A percentile compares a stretch with the other conserved stretches of the same genome.
Evolutionary conservation across 2,113 vertebrate genomes (phyloP).

Genomic region (Rhegmatorhina hoffmannsi): DNA sequence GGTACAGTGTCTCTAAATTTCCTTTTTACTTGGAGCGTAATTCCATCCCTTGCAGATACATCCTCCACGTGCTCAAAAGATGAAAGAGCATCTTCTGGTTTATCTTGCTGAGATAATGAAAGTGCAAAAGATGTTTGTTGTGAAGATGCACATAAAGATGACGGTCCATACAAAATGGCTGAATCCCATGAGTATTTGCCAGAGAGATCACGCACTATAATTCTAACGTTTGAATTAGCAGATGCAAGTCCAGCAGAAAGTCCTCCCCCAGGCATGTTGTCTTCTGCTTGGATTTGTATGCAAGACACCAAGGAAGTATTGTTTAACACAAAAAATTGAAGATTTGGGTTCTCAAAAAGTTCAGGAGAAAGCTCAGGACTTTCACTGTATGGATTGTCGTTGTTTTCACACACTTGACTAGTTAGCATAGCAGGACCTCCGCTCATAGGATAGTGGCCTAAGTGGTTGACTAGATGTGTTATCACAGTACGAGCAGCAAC

Average conservation of each 20-base stretch:
- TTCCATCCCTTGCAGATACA: constrained; percentile 75
- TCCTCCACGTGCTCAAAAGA: constrained; percentile 75
- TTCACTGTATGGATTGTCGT: constrained; percentile 95
- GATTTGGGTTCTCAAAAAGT: constrained; percentile 96
- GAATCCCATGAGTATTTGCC: constrained; percentile 99
- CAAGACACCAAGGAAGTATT: constrained; percentile 89
- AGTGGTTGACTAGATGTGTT: constrained; percentile 95
- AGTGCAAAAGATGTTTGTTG: constrained; percentile 73
- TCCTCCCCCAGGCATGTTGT: constrained; percentile 89
- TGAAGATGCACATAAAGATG: constrained; percentile 74
- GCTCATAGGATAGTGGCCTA: constrained; percentile 97
- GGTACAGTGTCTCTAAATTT: constrained; percentile 90
- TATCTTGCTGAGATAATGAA: constrained; percentile 74
- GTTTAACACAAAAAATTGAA: constrained; percentile 95
- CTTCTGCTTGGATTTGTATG: constrained; percentile 91
- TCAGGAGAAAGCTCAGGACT: constrained; percentile 92
- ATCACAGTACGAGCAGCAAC: constrained; percentile 97
- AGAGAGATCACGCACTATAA: constrained; percentile 94
- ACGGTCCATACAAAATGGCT: constrained; percentile 92
- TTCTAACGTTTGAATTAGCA: constrained; percentile 89
- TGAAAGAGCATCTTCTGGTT: constrained; percentile 69
- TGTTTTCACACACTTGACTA: constrained; percentile 97
- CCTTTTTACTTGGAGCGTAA: constrained; percentile 84
- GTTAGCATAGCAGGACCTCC: constrained; percentile 96
- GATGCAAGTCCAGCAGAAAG: constrained; percentile 92